Conservation (phyloP, 2,888 invertebrate species). For the Nomada lathburiana region DNA sequence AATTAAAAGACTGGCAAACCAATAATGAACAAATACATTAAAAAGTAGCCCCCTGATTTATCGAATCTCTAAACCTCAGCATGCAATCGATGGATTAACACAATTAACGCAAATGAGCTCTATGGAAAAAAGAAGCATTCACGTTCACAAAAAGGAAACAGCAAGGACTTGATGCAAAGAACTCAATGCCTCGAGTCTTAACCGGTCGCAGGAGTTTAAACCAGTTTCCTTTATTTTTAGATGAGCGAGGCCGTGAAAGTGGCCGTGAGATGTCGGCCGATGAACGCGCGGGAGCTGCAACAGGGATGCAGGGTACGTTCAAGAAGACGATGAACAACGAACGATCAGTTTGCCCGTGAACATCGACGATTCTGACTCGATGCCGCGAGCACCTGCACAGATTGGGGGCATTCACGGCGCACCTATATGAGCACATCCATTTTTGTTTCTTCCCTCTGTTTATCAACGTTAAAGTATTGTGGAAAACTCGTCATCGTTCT, state of each 20-base stretch:
- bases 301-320: conserved; percentile 80
- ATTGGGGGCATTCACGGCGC: neutral
- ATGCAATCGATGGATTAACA: no score
- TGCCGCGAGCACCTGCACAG: neutral
- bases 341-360: neutral
- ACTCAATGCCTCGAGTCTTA: no score
- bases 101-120: no score
- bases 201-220: neutral
- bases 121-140: no score
- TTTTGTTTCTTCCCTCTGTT: conserved; percentile 41
- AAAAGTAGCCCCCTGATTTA: no score
- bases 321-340: neutral
- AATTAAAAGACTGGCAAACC: no score
- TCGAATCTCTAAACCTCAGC: no score
- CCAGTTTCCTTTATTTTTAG: conserved; percentile 67
- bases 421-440: neutral
- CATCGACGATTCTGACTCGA: neutral
- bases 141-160: no score
- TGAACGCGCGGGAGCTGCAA: conserved; percentile 90
- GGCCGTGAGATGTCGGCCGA: conserved; percentile 94
- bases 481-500: conserved; percentile 70
- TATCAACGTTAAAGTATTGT: conserved; percentile 29
- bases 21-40: no score
- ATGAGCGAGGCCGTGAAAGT: conserved; percentile 91
- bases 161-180: no score